Base-by-base conservation (phyloP, 1,140 invertebrate genomes). In the Brachionus plicatilis region DNA sequence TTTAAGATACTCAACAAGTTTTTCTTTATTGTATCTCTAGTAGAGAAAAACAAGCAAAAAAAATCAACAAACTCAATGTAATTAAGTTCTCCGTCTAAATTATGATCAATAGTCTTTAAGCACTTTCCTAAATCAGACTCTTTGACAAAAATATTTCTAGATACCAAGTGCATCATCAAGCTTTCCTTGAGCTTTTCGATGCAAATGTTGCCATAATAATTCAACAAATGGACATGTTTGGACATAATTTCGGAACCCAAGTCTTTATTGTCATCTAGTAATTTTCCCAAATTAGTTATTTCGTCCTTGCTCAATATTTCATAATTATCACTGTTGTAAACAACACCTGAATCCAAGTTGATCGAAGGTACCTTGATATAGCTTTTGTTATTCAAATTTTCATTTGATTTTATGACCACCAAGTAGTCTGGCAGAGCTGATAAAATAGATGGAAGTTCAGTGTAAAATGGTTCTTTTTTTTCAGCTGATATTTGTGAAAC, bases 21-120 rank as follows among this genome's bases (percentile, higher is more conserved):
- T 60, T 82, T 68, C n/a, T 11, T 24, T 14, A 82, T 43, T 9
- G 50, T 82, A 27, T 45, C 6, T 45, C 53, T 47, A 14, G n/a
- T 82, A 1, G 79, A 43, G 60, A 82, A 82, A 68, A 65, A 65
- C n/a, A 82, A 47, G 60, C 53, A 65, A 60, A 82, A 82, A 82
- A 82, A 82, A 29, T 82, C 79, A 14, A 82, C 37, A 43, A 82
- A 47, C 33, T 82, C 79, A 29, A 60, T 56, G 33, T 65, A 82
- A 68, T 60, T 68, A 20, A 82, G 11, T 17, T 65, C 37, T 45
- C 79, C 79, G 27, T 82, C 79, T 41, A 41, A 65, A 68, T 82
- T 47, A 11, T 43, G 41, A 37, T 82, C 79, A 41, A 82, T 68
- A 9, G 65, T 27, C 6, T 82, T 60, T 45, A 82, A 68, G 53